A percentile compares a stretch with the other conserved stretches of the same genome.
These are phyloP conservation scores for Crotalus helleri DNA, from an alignment of 2,113 vertebrate species.

Conservation along the genomic window DNA sequence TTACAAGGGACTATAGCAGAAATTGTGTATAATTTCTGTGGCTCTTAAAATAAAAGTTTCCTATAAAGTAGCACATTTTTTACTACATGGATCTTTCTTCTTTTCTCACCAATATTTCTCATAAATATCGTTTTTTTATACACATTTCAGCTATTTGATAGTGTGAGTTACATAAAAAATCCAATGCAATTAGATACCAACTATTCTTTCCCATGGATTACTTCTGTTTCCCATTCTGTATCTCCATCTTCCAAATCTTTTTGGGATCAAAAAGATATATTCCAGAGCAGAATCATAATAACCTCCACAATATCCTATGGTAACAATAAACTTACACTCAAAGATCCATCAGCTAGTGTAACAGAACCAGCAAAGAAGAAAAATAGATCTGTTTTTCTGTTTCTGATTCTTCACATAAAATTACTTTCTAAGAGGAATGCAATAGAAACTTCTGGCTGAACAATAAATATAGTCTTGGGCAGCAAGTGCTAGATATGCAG, in stretches of 20 bases:
- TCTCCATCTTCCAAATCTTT: background rate
- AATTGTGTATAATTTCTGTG: constrained; percentile 53
- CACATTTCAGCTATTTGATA: background rate
- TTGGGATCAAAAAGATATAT: background rate
- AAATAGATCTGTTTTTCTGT: background rate
- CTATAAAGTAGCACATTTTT: constrained; percentile 23
- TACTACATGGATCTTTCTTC: background rate
- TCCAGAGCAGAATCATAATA: background rate
- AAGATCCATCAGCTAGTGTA: background rate
- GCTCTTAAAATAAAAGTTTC: constrained; percentile 53
- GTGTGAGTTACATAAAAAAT: background rate
- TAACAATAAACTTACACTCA: background rate
- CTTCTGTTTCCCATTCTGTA: background rate
- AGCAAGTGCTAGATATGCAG: too few species aligned
- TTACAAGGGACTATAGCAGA: constrained; percentile 50
- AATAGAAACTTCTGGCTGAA: constrained; percentile 16
- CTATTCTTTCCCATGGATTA: background rate
- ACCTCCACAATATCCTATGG: background rate
- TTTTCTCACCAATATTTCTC: background rate
- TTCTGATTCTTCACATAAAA: constrained; percentile 9
- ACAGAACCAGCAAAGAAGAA: background rate
- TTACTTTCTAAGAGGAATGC: constrained; percentile 30
- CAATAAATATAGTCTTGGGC: constrained; percentile 27
- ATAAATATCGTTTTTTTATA: background rate
- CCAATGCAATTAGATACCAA: background rate